Conservation (phyloP, 2,113 vertebrate genomes). For the Petrocephalus microphthalmus region DNA sequence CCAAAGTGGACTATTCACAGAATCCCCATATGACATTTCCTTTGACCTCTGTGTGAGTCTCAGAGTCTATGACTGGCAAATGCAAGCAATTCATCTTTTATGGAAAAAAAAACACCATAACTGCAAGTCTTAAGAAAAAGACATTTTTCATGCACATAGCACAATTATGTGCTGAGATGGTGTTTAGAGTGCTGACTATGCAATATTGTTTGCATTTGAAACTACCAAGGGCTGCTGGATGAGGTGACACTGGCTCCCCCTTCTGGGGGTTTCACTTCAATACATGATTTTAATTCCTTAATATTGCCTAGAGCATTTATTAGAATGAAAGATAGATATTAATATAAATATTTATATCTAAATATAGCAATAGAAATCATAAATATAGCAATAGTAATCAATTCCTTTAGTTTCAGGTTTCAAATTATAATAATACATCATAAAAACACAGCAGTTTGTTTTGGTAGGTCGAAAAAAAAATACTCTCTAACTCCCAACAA, state of each 20-base stretch:
- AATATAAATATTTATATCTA: neutral
- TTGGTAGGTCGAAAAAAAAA: neutral
- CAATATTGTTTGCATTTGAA: slow-evolving; percentile 23
- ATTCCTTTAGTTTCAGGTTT: neutral
- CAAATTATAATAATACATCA: neutral
- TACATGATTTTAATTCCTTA: neutral
- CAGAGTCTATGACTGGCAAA: slow-evolving; percentile 14
- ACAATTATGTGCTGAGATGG: neutral
- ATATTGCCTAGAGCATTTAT: neutral
- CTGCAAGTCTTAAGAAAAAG: neutral
- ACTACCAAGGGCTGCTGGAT: slow-evolving; percentile 32
- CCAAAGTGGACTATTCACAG: neutral
- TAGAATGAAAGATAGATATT: neutral
- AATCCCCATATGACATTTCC: slow-evolving; percentile 10
- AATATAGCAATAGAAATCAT: neutral
- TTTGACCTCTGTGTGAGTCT: slow-evolving; percentile 12
- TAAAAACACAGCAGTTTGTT: neutral
- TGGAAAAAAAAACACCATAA: neutral
- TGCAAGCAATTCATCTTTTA: slow-evolving; percentile 16
- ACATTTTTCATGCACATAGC: neutral
- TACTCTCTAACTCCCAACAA: neutral
- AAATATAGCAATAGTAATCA: neutral
- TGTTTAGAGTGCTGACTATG: neutral
- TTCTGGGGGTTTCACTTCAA: neutral
- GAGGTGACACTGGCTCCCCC: neutral